A percentile compares a stretch with the other conserved stretches of the same genome.
Conservation (phyloP, 2,797 vertebrate genomes). For the Pangasius mekongensis region DNA sequence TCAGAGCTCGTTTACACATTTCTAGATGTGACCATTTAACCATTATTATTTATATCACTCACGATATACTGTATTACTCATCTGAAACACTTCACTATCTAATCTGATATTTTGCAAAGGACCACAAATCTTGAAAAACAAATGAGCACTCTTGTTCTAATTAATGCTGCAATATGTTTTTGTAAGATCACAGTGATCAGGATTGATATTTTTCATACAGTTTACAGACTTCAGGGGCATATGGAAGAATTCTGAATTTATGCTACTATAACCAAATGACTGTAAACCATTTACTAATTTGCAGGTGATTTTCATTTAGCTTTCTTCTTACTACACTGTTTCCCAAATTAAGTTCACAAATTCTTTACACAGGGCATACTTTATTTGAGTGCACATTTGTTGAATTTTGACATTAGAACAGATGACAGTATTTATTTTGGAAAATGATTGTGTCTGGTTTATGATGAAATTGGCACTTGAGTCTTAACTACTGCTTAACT, state of each 20-base stretch:
- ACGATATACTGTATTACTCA: background rate
- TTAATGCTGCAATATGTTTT: background rate
- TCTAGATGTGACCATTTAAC: background rate
- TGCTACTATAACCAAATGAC: background rate
- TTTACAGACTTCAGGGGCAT: background rate
- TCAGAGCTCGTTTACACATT: background rate
- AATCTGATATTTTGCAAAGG: background rate
- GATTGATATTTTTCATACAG: background rate
- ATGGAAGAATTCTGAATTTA: background rate
- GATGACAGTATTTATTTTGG: background rate
- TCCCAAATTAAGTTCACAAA: background rate
- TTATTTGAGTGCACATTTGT: background rate
- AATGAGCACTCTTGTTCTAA: background rate
- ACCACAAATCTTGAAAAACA: background rate
- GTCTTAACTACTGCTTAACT: too few species aligned
- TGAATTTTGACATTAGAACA: background rate
- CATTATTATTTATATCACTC: background rate
- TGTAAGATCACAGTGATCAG: background rate
- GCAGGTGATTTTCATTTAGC: background rate
- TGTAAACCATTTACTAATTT: background rate
- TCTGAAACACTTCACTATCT: background rate
- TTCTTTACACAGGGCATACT: background rate
- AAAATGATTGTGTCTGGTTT: background rate
- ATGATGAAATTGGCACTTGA: too few species aligned
- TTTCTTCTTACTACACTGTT: background rate